Conservation (phyloP, 2,797 vertebrate species). For the Hylomyscus alleni region DNA sequence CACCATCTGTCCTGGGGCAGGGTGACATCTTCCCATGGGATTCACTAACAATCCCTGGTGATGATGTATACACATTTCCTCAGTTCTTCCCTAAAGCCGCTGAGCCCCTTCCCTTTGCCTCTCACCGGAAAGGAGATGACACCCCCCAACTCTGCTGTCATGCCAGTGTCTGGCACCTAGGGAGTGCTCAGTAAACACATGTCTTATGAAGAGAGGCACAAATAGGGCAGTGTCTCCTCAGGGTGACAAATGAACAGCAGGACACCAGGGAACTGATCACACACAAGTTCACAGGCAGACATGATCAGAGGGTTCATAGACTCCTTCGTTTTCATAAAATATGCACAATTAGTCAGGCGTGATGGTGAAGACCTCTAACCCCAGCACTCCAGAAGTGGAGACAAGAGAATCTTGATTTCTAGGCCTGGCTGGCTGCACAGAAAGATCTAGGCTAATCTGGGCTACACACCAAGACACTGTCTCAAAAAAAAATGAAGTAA, state of each 20-base stretch:
- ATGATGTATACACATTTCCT: background rate
- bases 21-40: background rate
- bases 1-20: background rate
- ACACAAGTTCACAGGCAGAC: background rate
- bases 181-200: constrained; percentile 48
- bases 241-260: background rate
- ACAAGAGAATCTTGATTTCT: background rate
- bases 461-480: background rate
- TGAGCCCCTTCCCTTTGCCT: background rate
- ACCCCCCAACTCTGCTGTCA: background rate
- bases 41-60: background rate
- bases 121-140: constrained; percentile 25
- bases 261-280: background rate
- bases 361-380: background rate
- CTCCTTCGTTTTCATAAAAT: constrained; percentile 15
- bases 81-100: background rate
- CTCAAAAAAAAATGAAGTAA: background rate
- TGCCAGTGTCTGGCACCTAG: background rate
- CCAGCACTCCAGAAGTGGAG: background rate
- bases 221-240: constrained; percentile 38
- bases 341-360: background rate
- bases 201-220: background rate
- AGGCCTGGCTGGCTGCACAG: background rate
- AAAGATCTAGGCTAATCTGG: background rate
- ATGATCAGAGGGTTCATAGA: background rate